These are phyloP conservation scores for Pimephales promelas DNA, from an alignment of 2,113 vertebrate species.

Conservation along the genomic window DNA sequence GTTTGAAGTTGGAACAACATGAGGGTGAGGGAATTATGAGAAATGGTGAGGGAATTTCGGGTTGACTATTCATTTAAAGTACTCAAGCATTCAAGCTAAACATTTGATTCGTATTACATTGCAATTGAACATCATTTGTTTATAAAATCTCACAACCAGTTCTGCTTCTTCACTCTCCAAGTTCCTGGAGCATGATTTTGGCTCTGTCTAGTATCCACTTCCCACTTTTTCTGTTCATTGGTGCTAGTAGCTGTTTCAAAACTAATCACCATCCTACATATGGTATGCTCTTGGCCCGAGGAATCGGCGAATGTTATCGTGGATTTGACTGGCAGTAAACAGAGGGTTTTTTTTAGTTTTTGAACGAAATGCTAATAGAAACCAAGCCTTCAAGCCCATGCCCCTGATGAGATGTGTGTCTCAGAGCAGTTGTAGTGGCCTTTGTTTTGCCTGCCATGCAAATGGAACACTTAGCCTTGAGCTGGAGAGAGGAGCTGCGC, in stretches of 20 bases:
- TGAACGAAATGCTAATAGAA: constrained; percentile 32
- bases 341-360: neutral
- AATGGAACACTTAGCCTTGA: constrained; percentile 51
- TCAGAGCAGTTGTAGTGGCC: constrained; percentile 32
- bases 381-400: neutral
- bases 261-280: constrained; percentile 26
- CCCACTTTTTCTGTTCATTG: constrained; percentile 4
- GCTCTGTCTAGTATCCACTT: neutral
- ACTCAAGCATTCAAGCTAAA: neutral
- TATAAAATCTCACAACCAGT: neutral
- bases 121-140: neutral
- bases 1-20: neutral
- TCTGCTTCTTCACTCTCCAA: neutral
- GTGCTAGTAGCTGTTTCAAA: constrained; percentile 17
- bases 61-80: no score
- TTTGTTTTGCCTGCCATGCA: constrained; percentile 42
- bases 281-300: neutral
- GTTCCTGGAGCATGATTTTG: neutral
- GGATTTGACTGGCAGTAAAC: constrained; percentile 9
- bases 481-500: constrained; percentile 12
- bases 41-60: neutral
- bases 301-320: neutral
- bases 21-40: no score
- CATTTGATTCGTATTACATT: neutral
- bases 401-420: constrained; percentile 36